Conservation (phyloP, 2,113 vertebrate species). For the Hippocampus zosterae region DNA sequence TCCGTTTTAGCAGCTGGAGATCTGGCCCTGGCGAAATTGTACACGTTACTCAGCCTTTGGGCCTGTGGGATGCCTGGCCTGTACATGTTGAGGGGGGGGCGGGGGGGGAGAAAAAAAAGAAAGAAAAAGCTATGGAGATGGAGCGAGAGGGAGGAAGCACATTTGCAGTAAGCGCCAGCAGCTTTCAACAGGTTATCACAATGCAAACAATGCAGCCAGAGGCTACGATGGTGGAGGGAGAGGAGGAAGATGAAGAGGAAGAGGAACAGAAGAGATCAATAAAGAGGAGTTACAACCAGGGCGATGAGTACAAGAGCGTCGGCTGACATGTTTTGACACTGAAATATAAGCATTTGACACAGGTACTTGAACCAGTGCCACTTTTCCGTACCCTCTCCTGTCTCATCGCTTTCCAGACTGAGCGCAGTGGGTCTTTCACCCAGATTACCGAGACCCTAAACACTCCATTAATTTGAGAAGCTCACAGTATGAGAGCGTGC, state of each 20-base stretch:
- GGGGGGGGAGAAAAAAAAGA: too few relatives aligned
- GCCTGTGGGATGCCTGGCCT: too few relatives aligned
- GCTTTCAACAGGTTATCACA: conserved; percentile 62
- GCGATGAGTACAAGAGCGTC: conserved; percentile 50
- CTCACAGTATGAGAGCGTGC: conserved; percentile 12
- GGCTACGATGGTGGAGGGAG: conserved; percentile 28
- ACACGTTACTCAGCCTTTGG: too few relatives aligned
- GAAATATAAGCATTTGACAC: conserved; percentile 62
- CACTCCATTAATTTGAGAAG: conserved; percentile 35
- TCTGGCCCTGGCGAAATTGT: too few relatives aligned
- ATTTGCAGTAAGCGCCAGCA: conserved; percentile 36
- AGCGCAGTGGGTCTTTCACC: conserved; percentile 22
- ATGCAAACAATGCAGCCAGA: conserved; percentile 40
- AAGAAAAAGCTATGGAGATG: neutral
- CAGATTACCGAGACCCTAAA: conserved; percentile 37
- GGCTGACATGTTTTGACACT: conserved; percentile 65
- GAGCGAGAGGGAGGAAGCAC: conserved; percentile 28
- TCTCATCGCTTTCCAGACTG: too few relatives aligned
- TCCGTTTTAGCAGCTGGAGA: neutral
- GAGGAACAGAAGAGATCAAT: conserved; percentile 39
- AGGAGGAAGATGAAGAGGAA: conserved; percentile 10
- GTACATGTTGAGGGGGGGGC: too few relatives aligned
- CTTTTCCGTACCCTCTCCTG: neutral
- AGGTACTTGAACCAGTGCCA: conserved; percentile 46
- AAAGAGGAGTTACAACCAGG: conserved; percentile 15